Base-by-base conservation (phyloP, 2,888 invertebrate genomes). In the Drosophila birchii region DNA sequence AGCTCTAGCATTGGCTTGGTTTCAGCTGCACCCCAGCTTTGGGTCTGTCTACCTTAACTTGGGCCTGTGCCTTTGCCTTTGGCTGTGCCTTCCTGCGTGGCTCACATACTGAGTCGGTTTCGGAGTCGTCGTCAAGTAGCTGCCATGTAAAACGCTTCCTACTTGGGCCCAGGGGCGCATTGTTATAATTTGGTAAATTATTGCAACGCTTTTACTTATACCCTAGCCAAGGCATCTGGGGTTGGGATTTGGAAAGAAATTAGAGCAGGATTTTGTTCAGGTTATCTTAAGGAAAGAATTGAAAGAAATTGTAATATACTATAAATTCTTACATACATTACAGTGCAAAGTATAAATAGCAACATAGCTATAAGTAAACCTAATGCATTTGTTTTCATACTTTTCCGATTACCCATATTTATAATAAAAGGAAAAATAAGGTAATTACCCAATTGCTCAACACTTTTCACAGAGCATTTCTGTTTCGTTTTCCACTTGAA, bases 101-200 rank as follows among this genome's bases (percentile, higher is more conserved):
- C 81, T 63, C 66, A 73, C 45, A 63, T 14, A 66, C 43, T 53
- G 63, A 60, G 39, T 67, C 39, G 55, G 47, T 62, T 32, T 57
- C 43, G 61, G 41, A 73, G 51, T 67, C 78, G 76, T 81, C 81
- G 73, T 79, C 81, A 83, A 85, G 82, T 81, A 82, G 84, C 80
- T 83, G 80, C 76, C 80, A 83, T 77, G 78, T 80, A 78, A 75
- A 78, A 79, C 67, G 85, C 85, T 83, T 83, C 83, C 83, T 83
- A 83, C 83, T 83, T 80, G 73, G 74, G 74, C 74, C 75, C 70
- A 76, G 77, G 53, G 73, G 62, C 70, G 70, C 72, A 80, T 79
- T 83, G 74, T 80, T 80, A 79, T 79, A 84, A 78, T 82, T 82
- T 68, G 75, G 70, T 79, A 75, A 77, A 79, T 74, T 78, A 78